Conservation (phyloP, 2,797 vertebrate species). For the Manis javanica region DNA sequence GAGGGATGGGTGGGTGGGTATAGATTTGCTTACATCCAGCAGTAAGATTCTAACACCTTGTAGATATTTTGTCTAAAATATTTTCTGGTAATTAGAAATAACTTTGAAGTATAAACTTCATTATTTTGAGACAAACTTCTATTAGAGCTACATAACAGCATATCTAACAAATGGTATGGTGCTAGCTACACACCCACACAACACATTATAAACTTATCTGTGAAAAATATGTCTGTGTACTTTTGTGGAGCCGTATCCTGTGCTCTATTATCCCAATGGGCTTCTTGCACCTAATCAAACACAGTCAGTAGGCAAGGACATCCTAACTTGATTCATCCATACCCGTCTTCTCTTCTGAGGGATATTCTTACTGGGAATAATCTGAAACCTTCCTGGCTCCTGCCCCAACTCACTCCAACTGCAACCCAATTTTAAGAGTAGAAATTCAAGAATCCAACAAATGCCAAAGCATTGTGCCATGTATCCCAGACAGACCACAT, state of each 20-base stretch:
- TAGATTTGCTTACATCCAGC: background rate
- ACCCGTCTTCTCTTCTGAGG: background rate
- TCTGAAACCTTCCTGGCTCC: background rate
- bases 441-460: background rate
- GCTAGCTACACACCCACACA: background rate
- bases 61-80: background rate
- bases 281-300: background rate
- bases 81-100: slow-evolving; percentile 16
- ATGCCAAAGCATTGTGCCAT: background rate
- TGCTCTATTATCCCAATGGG: background rate
- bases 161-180: background rate
- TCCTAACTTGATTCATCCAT: background rate
- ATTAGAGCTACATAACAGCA: background rate
- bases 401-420: background rate
- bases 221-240: background rate
- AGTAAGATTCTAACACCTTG: background rate
- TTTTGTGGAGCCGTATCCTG: background rate
- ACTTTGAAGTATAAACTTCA: background rate
- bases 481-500: background rate
- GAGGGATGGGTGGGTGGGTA: too few relatives aligned
- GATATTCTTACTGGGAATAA: background rate
- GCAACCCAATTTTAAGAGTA: background rate
- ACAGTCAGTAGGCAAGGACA: background rate
- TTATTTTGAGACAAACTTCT: background rate
- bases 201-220: background rate